A percentile compares a stretch with the other conserved stretches of the same genome.
phyloP scores from a whole-genome alignment of 1,140 invertebrate genomes.

The Chionoecetes opilio region DNA sequence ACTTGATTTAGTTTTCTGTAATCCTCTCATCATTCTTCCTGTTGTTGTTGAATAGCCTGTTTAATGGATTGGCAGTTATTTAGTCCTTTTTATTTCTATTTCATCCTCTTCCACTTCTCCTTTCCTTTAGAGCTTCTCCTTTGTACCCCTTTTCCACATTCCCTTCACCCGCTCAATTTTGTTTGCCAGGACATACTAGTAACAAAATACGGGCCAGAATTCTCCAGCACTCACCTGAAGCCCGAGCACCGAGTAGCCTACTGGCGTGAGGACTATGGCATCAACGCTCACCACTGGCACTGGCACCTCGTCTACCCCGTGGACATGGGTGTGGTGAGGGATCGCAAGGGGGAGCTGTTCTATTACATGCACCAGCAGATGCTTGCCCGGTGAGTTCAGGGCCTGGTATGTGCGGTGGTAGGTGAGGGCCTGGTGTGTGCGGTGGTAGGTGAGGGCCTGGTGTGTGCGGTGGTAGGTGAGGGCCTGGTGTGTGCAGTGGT shows the following conservation, averaged over 20 bases:
- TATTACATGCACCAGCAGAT: conserved; percentile 82
- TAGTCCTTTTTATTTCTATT: neutral
- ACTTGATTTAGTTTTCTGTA: no score
- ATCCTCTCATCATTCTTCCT: no score
- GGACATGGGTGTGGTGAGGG: conserved; percentile 83
- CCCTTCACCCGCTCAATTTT: neutral
- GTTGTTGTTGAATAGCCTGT: no score
- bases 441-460: no score
- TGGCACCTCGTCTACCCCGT: conserved; percentile 81
- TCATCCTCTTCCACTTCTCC: no score
- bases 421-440: no score
- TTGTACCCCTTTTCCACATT: neutral
- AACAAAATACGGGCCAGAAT: conserved; percentile 49
- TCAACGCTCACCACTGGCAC: conserved; percentile 82
- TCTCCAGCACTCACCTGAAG: conserved; percentile 75
- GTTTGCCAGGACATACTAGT: neutral
- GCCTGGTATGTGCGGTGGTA: no score
- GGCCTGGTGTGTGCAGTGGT: no score
- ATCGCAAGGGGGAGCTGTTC: conserved; percentile 81
- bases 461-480: no score
- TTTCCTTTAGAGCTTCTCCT: neutral
- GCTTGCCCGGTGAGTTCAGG: conserved; percentile 73
- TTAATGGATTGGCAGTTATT: no score
- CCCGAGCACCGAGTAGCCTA: conserved; percentile 81
- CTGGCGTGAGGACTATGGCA: conserved; percentile 81